Conservation (phyloP, 2,113 vertebrate species). For the Oceanites oceanicus region DNA sequence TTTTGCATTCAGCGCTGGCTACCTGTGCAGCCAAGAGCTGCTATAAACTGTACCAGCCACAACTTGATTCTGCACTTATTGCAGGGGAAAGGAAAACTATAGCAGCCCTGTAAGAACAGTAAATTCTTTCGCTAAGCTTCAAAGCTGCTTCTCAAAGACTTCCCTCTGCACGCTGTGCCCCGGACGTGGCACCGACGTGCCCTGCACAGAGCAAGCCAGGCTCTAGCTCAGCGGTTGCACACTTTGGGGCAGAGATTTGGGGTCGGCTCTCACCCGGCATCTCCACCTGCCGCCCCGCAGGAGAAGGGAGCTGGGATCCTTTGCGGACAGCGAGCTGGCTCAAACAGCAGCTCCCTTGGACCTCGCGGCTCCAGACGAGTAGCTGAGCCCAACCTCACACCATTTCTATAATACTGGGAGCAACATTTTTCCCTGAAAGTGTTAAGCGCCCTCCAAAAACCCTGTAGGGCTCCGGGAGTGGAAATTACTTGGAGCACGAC, state of each 20-base stretch:
- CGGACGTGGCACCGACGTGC: rapidly evolving
- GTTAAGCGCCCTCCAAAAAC: not conserved
- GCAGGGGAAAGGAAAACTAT: not conserved
- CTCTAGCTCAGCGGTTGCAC: rapidly evolving
- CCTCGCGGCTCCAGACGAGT: not conserved
- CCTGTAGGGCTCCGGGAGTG: not conserved
- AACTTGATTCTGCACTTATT: not conserved
- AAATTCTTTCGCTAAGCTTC: not conserved
- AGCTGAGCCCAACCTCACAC: not conserved
- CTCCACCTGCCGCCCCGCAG: not conserved
- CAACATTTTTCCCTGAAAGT: not conserved
- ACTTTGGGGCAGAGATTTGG: not conserved
- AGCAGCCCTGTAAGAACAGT: not conserved
- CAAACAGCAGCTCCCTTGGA: not conserved
- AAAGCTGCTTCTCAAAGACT: not conserved
- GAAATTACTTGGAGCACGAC: not conserved
- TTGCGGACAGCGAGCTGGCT: not conserved
- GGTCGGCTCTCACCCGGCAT: rapidly evolving
- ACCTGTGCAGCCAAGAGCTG: not conserved
- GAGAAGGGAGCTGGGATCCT: not conserved
- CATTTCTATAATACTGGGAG: not conserved
- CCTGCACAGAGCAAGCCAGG: not conserved
- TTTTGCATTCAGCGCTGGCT: not conserved
- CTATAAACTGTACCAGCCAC: not conserved
- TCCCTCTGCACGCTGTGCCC: rapidly evolving